Evolutionary conservation across 2,888 invertebrate genomes (phyloP).

Genomic region (Drosophila vallismaia): DNA sequence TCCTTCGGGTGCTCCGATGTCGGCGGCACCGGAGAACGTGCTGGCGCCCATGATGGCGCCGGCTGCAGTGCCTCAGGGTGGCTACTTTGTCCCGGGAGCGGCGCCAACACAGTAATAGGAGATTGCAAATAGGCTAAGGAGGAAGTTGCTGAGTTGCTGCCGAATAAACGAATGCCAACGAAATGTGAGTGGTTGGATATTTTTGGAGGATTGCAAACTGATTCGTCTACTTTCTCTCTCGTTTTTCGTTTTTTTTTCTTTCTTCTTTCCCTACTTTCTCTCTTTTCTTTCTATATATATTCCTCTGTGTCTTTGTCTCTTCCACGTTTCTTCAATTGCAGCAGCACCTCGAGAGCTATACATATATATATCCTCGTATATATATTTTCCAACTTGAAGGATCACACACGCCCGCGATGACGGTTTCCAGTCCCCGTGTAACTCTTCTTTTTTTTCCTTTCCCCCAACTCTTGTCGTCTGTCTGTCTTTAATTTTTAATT

Average conservation of each 20-base stretch:
- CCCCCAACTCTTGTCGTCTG: background rate
- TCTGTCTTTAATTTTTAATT: background rate
- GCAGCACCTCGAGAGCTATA: background rate
- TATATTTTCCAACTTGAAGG: background rate
- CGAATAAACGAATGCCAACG: conserved; percentile 29
- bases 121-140: background rate
- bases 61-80: conserved; percentile 81
- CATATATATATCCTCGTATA: background rate
- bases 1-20: conserved; percentile 86
- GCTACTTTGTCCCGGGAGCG: conserved; percentile 80
- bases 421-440: background rate
- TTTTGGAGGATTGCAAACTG: background rate
- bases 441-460: background rate
- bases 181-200: conserved; percentile 27
- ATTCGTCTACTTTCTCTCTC: background rate
- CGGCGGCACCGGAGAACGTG: conserved; percentile 81
- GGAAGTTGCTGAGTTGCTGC: background rate
- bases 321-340: background rate
- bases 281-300: background rate
- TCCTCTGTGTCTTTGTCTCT: background rate
- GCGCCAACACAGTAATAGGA: conserved; percentile 38
- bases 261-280: background rate
- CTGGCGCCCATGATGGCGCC: conserved; percentile 83
- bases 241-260: too few relatives aligned
- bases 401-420: background rate